A percentile compares a stretch with the other conserved stretches of the same genome.
phyloP scores from a whole-genome alignment of 2,113 vertebrate species.

The Forbesichthys agassizii region DNA sequence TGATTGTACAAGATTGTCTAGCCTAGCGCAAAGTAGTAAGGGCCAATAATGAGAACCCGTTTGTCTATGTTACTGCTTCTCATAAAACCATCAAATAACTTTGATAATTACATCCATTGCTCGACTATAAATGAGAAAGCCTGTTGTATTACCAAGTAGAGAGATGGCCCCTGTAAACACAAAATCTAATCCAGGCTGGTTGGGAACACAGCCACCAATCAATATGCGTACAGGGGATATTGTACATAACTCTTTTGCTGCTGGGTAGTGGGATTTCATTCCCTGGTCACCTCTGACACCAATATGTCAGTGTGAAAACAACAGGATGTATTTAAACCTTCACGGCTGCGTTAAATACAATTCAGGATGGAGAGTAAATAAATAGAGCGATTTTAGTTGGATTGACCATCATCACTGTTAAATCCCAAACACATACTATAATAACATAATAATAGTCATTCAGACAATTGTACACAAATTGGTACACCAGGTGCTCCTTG shows the following conservation, averaged over 20 bases:
- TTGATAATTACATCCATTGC: slow-evolving; percentile 1
- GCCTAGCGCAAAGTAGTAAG: slow-evolving; percentile 4
- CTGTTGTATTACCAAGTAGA: background rate
- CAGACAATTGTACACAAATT: slow-evolving; percentile 17
- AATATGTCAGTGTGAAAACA: slow-evolving; percentile 15
- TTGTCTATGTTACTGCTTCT: slow-evolving; percentile 1
- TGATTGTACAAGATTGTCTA: background rate
- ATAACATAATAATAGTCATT: background rate
- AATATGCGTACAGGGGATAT: slow-evolving; percentile 20
- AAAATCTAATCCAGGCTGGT: slow-evolving; percentile 27
- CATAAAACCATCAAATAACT: slow-evolving; percentile 10
- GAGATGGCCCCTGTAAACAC: slow-evolving; percentile 19
- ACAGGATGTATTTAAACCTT: slow-evolving; percentile 3
- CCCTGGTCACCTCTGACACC: background rate
- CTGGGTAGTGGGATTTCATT: slow-evolving; percentile 7
- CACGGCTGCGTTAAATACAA: slow-evolving; percentile 7
- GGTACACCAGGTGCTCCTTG: slow-evolving; percentile 20
- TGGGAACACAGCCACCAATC: slow-evolving; percentile 26
- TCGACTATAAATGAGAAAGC: slow-evolving; percentile 22
- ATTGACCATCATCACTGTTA: slow-evolving; percentile 22
- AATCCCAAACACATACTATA: no score
- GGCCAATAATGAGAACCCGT: background rate
- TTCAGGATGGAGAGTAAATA: slow-evolving; percentile 12
- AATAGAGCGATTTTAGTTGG: slow-evolving; percentile 18
- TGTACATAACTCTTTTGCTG: slow-evolving; percentile 20